Percentiles rank a stretch among this genome's conserved stretches.
phyloP scores from a whole-genome alignment of 1,140 invertebrate genomes.

The Calephelis nemesis region DNA sequence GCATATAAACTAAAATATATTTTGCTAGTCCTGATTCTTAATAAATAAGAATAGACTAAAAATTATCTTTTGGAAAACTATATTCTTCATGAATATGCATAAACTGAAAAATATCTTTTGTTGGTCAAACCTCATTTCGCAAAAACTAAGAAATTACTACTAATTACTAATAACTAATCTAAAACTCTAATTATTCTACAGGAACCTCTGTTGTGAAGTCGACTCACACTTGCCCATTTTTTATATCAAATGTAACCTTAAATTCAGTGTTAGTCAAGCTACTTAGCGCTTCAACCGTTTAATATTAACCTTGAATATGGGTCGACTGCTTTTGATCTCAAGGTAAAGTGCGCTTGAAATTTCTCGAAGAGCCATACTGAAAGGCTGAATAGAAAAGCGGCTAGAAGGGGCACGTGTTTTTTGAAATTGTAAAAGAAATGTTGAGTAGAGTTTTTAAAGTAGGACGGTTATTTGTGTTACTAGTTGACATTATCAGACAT shows the following conservation, averaged over 20 bases:
- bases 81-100: no score
- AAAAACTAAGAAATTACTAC: no score
- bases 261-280: neutral
- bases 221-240: neutral
- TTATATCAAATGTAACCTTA: neutral
- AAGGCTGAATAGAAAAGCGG: conserved; percentile 12
- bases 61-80: no score
- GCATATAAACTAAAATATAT: no score
- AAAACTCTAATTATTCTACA: no score
- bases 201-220: no score
- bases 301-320: conserved; percentile 10
- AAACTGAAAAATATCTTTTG: no score
- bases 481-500: neutral
- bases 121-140: no score
- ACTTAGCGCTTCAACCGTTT: neutral
- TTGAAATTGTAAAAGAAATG: conserved; percentile 12
- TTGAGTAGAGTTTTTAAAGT: neutral
- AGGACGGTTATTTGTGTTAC: neutral
- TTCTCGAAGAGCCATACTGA: conserved; percentile 13
- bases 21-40: no score
- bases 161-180: no score
- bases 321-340: conserved; percentile 11
- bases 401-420: neutral
- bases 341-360: conserved; percentile 9
- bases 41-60: no score